Evolutionary conservation across 2,113 vertebrate genomes (phyloP).

Genomic region (Caretta caretta): DNA sequence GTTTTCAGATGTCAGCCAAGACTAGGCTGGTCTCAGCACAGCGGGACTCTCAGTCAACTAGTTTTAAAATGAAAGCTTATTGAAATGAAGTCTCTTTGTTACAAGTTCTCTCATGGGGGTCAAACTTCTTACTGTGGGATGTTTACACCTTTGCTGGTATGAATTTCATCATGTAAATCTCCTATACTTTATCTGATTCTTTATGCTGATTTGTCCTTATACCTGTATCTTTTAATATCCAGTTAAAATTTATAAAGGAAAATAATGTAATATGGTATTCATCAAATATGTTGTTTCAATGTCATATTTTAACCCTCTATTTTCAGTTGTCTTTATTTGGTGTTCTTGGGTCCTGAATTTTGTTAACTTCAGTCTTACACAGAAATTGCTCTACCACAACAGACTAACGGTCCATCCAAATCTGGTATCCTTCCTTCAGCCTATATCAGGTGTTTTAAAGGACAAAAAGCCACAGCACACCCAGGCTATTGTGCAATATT

Average conservation of each 20-base stretch:
- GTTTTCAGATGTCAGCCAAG: neutral
- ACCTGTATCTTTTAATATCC: neutral
- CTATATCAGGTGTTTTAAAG: neutral
- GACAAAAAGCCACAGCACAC: neutral
- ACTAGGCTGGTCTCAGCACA: constrained; percentile 7
- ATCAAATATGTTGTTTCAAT: neutral
- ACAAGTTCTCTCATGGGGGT: fast-evolving
- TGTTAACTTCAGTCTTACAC: neutral
- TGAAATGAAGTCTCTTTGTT: neutral
- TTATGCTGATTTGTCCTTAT: neutral
- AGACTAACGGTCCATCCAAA: neutral
- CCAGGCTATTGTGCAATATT: fast-evolving
- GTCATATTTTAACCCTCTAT: neutral
- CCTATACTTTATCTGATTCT: neutral
- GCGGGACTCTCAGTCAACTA: neutral
- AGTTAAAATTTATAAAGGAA: neutral
- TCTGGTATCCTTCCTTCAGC: neutral
- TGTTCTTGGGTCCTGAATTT: fast-evolving
- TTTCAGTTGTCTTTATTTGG: neutral
- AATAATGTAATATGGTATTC: neutral
- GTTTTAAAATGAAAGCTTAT: neutral
- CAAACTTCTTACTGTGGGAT: neutral
- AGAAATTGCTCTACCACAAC: neutral
- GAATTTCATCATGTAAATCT: neutral
- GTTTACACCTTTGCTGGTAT: neutral